These are phyloP conservation scores for Oeneis ivallda DNA, from an alignment of 2,888 invertebrate genomes.

Conservation along the genomic window DNA sequence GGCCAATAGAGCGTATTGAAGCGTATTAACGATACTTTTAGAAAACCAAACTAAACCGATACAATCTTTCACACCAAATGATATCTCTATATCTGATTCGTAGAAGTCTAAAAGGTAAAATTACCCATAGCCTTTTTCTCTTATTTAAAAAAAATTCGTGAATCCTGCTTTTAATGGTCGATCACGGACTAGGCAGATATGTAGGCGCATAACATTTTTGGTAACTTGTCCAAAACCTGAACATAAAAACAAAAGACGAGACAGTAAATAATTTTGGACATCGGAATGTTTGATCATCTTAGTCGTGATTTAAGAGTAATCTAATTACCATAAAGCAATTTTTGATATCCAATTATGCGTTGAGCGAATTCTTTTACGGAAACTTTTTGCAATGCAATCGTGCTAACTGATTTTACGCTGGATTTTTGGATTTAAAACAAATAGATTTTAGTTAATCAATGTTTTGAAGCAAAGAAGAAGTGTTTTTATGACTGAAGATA, in stretches of 20 bases:
- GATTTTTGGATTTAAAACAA: conserved; percentile 38
- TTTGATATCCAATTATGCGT: conserved; percentile 41
- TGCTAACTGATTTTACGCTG: conserved; percentile 42
- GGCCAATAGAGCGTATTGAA: too few species aligned
- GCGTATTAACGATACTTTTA: neutral
- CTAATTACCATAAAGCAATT: conserved; percentile 44
- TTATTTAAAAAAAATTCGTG: conserved; percentile 18
- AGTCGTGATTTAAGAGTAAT: conserved; percentile 44
- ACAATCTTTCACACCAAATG: neutral
- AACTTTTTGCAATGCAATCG: conserved; percentile 40
- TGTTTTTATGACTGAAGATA: neutral
- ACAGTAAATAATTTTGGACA: conserved; percentile 40
- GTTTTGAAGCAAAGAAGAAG: neutral
- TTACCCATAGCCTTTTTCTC: conserved; percentile 13
- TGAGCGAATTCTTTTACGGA: conserved; percentile 39
- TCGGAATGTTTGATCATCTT: conserved; percentile 40
- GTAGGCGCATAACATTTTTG: conserved; percentile 40
- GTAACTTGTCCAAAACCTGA: conserved; percentile 29
- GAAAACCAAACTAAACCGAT: neutral
- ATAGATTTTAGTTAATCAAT: conserved; percentile 35
- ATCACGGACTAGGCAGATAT: conserved; percentile 24
- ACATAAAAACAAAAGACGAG: conserved; percentile 37
- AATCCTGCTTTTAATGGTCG: conserved; percentile 30
- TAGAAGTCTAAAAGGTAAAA: conserved; percentile 5
- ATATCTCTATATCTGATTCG: neutral